A percentile compares a stretch with the other conserved stretches of the same genome.
Evolutionary conservation across 2,113 vertebrate species (phyloP).

Genomic region (Promerops cafer): DNA sequence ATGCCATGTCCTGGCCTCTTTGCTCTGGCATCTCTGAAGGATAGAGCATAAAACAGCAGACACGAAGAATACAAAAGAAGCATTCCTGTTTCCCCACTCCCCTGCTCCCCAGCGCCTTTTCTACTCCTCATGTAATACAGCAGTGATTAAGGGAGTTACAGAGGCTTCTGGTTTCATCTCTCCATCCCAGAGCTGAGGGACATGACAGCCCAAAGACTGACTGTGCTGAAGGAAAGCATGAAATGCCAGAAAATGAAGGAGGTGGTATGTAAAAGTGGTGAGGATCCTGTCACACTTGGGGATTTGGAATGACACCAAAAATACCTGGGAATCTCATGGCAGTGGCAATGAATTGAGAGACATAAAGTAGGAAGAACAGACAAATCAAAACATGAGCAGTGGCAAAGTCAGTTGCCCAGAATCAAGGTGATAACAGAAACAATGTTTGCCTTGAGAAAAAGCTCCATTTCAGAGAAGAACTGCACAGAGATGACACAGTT

Average conservation of each 20-base stretch:
- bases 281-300: background rate
- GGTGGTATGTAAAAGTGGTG: background rate
- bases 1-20: background rate
- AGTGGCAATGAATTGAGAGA: background rate
- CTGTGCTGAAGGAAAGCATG: background rate
- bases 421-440: background rate
- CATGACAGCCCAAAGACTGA: background rate
- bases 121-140: background rate
- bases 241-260: background rate
- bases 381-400: background rate
- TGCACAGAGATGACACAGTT: background rate
- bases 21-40: background rate
- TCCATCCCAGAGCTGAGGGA: background rate
- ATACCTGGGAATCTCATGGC: background rate
- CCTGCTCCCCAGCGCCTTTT: background rate
- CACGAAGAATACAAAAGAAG: background rate
- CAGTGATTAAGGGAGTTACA: background rate
- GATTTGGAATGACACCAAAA: background rate
- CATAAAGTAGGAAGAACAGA: background rate
- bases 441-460: background rate
- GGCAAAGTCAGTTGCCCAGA: background rate
- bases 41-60: background rate
- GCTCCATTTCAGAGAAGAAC: background rate
- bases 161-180: background rate
- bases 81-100: background rate